Evolutionary conservation across 2,797 vertebrate genomes (phyloP).

Genomic region (Lagocephalus sceleratus): DNA sequence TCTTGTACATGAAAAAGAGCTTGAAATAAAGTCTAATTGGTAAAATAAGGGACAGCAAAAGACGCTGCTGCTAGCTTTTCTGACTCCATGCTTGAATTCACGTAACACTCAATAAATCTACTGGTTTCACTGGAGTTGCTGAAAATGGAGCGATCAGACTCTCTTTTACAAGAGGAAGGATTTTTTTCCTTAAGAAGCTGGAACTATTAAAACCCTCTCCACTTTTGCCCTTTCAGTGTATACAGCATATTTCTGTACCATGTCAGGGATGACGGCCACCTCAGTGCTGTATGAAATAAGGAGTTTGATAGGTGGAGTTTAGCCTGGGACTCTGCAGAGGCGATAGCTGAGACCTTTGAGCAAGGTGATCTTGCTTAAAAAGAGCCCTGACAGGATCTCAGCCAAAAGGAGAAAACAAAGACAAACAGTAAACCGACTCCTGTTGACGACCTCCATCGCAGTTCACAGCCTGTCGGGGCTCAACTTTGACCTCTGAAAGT

Average conservation of each 20-base stretch:
- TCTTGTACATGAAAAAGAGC: no score
- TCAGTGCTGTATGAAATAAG: no score
- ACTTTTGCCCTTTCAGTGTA: slow-evolving; percentile 24
- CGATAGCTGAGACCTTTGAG: no score
- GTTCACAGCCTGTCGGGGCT: slow-evolving; percentile 1
- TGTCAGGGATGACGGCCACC: no score
- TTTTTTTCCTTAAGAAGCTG: slow-evolving; percentile 39
- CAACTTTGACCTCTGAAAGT: neutral
- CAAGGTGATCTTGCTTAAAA: neutral
- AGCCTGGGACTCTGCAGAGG: no score
- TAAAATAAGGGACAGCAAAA: no score
- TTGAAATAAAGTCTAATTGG: no score
- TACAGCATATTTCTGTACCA: no score
- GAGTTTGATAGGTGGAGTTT: no score
- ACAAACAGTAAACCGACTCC: neutral
- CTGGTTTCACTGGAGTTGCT: slow-evolving; percentile 45
- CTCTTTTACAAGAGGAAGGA: slow-evolving; percentile 28
- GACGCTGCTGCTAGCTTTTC: no score
- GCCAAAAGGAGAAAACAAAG: slow-evolving; percentile 1
- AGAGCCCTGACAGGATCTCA: neutral
- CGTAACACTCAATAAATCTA: slow-evolving; percentile 28
- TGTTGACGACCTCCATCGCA: neutral
- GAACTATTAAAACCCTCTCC: slow-evolving; percentile 19
- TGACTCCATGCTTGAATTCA: no score
- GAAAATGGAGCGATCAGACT: slow-evolving; percentile 46